Percentiles rank a stretch among this genome's conserved stretches.
Conservation (phyloP, 2,888 invertebrate genomes). For the Ormia ochracea region DNA sequence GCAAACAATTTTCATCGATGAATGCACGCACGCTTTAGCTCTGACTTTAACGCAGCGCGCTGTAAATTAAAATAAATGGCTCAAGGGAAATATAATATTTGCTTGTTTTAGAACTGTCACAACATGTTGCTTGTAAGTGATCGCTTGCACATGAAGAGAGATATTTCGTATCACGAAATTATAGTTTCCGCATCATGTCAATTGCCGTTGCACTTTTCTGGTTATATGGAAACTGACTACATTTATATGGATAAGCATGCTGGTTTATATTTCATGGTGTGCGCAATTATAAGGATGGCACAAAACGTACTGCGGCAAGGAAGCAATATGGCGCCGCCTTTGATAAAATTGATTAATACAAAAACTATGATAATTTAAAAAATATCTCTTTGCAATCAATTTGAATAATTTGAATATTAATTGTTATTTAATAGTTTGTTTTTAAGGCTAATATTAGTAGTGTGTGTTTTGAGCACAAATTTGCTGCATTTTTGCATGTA, state of each 20-base stretch:
- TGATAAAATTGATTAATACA: background rate
- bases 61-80: background rate
- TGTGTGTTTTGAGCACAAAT: background rate
- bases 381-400: slow-evolving; percentile 2
- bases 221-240: no score
- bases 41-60: no score
- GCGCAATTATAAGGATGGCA: background rate
- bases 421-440: slow-evolving; percentile 32
- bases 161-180: slow-evolving; percentile 8
- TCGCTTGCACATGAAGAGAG: slow-evolving; percentile 12
- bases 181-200: slow-evolving; percentile 9
- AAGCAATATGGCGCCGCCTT: background rate
- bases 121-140: slow-evolving; percentile 13
- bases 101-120: background rate
- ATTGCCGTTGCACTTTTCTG: no score
- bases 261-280: no score
- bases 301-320: background rate
- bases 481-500: no score
- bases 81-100: background rate
- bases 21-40: no score
- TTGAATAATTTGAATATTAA: slow-evolving; percentile 2
- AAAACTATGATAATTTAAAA: slow-evolving; percentile 5
- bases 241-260: no score
- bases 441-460: background rate
- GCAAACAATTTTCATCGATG: no score